Evolutionary conservation across 2,888 invertebrate species (phyloP), one percentile per base, ranked within the genome.

Genomic region (Rosalia funebris): DNA sequence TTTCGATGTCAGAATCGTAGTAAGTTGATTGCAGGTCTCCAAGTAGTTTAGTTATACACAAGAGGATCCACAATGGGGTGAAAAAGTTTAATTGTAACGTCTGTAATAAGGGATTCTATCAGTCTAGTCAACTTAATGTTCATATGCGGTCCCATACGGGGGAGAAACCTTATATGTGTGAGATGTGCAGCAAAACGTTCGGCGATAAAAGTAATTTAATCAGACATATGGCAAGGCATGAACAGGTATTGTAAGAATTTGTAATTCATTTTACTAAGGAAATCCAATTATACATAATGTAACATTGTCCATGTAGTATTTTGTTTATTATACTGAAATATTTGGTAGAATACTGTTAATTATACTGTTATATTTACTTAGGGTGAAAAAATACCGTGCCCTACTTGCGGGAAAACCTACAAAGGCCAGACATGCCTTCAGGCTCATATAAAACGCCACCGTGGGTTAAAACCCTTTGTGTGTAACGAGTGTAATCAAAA

Each of bases 31-130:
- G 4, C 9, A 25, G 25, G 9, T 25, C 25, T 25, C 25, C 25
- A 25, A 25, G 25, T 25, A 9, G 25, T 9, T 25, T 25, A 14
- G 56, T 55, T 47, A 58, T 56, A 14, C 65, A 65, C 31, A 65
- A 60, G 41, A 58, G 57, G 44, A 65, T 57, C 19, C 65, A 65
- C 34, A 58, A 53, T 9, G 65, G 57, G 3, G 62, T 57, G 19
- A 65, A 25, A 25, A 25, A 9, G 25, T 25, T 25, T 3, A 5
- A 25, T 25, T 25, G 25, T 9, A 9, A 25, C 3, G 9, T 25
- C 25, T 25, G 25, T 25, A 25, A 25, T 9, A 25, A 25, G 25
- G 25, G 4, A 9, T 25, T 25, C 9, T 5, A 9, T 25, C 4
- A 25, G 3, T 9, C 25, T 5, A 3, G 9, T 5, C 25, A 62